Conservation (phyloP, 2,797 vertebrate species). For the Scolopax rusticola region DNA sequence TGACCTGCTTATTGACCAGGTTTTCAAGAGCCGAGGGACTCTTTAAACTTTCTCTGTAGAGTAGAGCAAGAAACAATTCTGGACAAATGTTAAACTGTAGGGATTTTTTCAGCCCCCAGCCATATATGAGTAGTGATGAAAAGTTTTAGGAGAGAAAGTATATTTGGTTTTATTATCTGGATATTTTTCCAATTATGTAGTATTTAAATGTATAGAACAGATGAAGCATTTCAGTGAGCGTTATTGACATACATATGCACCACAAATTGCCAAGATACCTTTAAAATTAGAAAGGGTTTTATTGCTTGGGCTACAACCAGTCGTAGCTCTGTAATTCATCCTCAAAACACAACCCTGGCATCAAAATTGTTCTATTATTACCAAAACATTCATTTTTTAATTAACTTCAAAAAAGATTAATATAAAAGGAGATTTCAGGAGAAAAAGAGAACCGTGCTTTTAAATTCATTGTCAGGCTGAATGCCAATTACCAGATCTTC, state of each 20-base stretch:
- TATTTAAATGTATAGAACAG: background rate
- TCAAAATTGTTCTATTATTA: background rate
- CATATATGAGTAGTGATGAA: background rate
- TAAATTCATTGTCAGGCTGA: background rate
- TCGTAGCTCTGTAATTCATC: background rate
- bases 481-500: background rate
- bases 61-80: background rate
- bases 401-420: background rate
- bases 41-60: background rate
- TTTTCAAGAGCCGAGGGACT: background rate
- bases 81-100: background rate
- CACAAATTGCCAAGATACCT: background rate
- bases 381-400: background rate
- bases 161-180: background rate
- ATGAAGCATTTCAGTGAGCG: background rate
- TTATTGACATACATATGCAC: background rate
- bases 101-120: background rate
- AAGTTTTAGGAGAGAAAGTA: background rate
- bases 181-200: background rate
- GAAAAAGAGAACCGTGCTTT: background rate
- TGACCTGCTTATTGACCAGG: background rate
- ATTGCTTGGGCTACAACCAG: background rate
- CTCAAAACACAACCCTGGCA: background rate
- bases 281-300: background rate
- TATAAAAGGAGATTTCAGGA: background rate